A percentile compares a stretch with the other conserved stretches of the same genome.
Evolutionary conservation across 2,888 invertebrate species (phyloP).

Genomic region (Catocala nupta): DNA sequence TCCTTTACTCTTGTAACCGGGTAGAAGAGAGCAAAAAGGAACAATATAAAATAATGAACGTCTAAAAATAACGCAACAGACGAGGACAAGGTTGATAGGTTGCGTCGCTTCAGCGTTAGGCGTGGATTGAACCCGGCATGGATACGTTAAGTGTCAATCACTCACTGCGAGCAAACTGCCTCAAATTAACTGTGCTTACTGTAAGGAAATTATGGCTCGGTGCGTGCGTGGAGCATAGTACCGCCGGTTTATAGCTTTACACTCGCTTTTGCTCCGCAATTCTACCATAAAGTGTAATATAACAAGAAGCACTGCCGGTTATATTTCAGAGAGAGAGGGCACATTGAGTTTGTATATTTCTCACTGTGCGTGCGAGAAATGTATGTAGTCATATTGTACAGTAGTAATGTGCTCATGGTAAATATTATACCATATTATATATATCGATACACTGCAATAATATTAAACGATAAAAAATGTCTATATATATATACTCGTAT

Average conservation of each 20-base stretch:
- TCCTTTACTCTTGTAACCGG: too few relatives aligned
- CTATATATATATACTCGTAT: too few relatives aligned
- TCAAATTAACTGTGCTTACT: constrained; percentile 23
- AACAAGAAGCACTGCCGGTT: not conserved
- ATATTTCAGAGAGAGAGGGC: too few relatives aligned
- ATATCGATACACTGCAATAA: too few relatives aligned
- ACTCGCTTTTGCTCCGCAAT: not conserved
- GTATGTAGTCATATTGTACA: too few relatives aligned
- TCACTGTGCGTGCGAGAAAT: too few relatives aligned
- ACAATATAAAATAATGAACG: too few relatives aligned
- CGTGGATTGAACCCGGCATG: constrained; percentile 16
- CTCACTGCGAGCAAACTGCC: constrained; percentile 20
- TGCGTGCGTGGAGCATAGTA: constrained; percentile 7
- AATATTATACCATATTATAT: too few relatives aligned
- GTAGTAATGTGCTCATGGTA: too few relatives aligned
- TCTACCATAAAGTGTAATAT: constrained; percentile 2
- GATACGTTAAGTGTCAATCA: constrained; percentile 24
- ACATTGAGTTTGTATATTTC: too few relatives aligned
- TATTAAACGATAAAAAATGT: too few relatives aligned
- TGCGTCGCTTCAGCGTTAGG: constrained; percentile 9
- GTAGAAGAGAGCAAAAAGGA: too few relatives aligned
- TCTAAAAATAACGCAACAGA: not conserved
- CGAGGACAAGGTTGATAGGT: constrained; percentile 8
- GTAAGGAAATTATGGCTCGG: constrained; percentile 17
- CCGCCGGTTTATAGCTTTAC: constrained; percentile 1